Conservation (phyloP, 2,888 invertebrate genomes). For the Drosophila rellima region DNA sequence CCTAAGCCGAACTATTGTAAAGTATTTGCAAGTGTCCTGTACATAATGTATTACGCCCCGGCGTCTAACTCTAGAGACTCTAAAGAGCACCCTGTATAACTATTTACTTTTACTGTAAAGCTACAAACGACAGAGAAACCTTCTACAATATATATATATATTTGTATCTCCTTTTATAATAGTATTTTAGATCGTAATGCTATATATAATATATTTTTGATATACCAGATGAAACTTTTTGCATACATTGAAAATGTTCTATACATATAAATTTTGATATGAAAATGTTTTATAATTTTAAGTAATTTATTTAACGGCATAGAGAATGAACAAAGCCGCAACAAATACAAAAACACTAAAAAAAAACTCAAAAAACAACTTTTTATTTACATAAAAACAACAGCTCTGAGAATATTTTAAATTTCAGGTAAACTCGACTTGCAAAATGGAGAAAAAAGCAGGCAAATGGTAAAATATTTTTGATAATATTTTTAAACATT, state of each 20-base stretch:
- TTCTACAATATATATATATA: slow-evolving; percentile 36
- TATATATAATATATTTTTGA: slow-evolving; percentile 68
- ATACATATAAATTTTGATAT: slow-evolving; percentile 71
- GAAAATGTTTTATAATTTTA: slow-evolving; percentile 83
- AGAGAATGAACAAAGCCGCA: slow-evolving; percentile 24
- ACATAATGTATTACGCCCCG: slow-evolving; percentile 65
- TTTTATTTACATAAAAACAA: slow-evolving; percentile 60
- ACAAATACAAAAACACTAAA: slow-evolving; percentile 40
- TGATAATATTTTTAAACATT: not conserved
- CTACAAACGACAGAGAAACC: slow-evolving; percentile 44
- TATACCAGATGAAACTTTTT: slow-evolving; percentile 50
- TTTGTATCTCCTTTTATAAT: slow-evolving; percentile 63
- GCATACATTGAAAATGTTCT: slow-evolving; percentile 76
- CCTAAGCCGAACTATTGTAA: slow-evolving; percentile 67
- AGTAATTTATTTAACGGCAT: slow-evolving; percentile 79
- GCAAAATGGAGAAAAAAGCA: not conserved
- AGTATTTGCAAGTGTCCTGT: slow-evolving; percentile 71
- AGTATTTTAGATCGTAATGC: slow-evolving; percentile 65
- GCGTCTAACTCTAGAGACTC: slow-evolving; percentile 69
- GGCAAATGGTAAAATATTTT: not conserved
- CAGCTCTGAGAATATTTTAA: slow-evolving; percentile 2
- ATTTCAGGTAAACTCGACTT: slow-evolving; percentile 12
- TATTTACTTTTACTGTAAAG: slow-evolving; percentile 30
- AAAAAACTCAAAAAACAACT: slow-evolving; percentile 31
- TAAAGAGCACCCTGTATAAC: slow-evolving; percentile 57